Conservation (phyloP, 2,888 invertebrate genomes). For the Eulithis prunata region DNA sequence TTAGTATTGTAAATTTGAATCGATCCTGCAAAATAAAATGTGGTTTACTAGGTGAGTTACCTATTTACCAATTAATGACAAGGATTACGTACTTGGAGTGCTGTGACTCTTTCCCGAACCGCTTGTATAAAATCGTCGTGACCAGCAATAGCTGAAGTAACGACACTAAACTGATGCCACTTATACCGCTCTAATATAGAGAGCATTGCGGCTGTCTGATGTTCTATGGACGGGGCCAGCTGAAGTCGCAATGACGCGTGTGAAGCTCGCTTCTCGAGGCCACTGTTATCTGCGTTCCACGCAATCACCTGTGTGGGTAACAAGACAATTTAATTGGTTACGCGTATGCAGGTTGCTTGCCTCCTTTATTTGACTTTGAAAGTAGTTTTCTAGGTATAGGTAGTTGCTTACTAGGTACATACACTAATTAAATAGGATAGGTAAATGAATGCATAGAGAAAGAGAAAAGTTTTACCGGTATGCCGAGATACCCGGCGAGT, state of each 20-base stretch:
- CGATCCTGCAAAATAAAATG: conserved; percentile 63
- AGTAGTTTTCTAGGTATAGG: neutral
- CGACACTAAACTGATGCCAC: conserved; percentile 98
- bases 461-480: conserved; percentile 87
- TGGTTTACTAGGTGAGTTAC: neutral
- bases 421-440: conserved; percentile 7
- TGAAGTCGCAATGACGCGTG: conserved; percentile 96
- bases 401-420: neutral
- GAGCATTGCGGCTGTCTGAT: conserved; percentile 98
- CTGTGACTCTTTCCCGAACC: conserved; percentile 93
- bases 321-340: neutral
- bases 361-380: too few species aligned
- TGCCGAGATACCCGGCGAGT: conserved; percentile 96
- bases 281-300: conserved; percentile 99
- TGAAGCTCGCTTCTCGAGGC: conserved; percentile 90
- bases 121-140: conserved; percentile 98
- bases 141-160: conserved; percentile 96
- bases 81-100: conserved; percentile 87
- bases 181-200: conserved; percentile 97
- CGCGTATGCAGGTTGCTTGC: too few species aligned
- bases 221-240: conserved; percentile 97
- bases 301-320: conserved; percentile 88
- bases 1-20: conserved; percentile 91
- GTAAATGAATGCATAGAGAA: conserved; percentile 33
- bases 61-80: neutral